phyloP scores from a whole-genome alignment of 2,113 vertebrate species.

The Alligator mississippiensis region DNA sequence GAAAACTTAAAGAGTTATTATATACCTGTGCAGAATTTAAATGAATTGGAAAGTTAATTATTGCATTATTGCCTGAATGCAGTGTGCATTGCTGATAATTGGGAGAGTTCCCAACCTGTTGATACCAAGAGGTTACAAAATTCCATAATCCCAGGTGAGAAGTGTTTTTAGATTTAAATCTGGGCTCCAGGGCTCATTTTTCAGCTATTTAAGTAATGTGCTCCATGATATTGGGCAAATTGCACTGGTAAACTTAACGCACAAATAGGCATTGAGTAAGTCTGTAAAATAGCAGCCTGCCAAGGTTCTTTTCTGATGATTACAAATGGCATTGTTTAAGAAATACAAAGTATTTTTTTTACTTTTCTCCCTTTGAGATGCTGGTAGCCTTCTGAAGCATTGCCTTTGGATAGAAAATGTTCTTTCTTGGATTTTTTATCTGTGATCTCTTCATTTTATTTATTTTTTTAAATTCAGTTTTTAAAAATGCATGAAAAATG shows the following conservation, averaged over 20 bases:
- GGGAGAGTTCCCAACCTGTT: background rate
- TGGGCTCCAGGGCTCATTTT: background rate
- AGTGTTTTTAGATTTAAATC: background rate
- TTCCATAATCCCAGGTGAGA: background rate
- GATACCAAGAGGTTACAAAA: background rate
- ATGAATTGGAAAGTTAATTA: background rate
- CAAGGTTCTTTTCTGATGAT: background rate
- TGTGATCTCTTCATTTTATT: background rate
- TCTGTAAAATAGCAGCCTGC: accelerated
- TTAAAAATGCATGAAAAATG: too few relatives aligned
- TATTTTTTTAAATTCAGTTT: background rate
- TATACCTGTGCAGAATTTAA: background rate
- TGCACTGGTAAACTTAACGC: background rate
- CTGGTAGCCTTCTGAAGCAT: background rate
- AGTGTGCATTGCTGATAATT: background rate
- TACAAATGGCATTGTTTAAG: background rate
- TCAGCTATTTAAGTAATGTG: background rate
- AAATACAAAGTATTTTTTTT: constrained; percentile 6
- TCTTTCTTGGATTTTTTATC: background rate
- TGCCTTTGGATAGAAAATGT: constrained; percentile 24
- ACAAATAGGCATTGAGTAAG: background rate
- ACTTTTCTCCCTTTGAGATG: background rate
- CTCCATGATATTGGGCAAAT: background rate
- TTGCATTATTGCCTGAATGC: background rate
- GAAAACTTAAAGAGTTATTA: background rate